A percentile compares a stretch with the other conserved stretches of the same genome.
Evolutionary conservation across 2,113 vertebrate genomes (phyloP).

Genomic region (Erythrolamprus reginae): DNA sequence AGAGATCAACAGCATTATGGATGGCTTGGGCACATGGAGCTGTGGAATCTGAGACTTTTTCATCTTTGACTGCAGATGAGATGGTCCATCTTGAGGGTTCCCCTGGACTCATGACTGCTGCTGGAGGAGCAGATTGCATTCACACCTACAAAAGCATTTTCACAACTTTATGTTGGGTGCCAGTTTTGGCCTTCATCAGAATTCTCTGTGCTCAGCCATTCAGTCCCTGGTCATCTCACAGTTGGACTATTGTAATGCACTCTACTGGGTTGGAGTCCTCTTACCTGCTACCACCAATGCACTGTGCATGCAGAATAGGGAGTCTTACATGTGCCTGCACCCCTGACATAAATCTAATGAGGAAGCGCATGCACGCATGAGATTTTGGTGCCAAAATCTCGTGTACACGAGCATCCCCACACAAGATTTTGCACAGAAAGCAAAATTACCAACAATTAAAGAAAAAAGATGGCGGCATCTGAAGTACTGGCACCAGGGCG

Average conservation of each 20-base stretch:
- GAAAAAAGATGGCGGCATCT: too few species aligned
- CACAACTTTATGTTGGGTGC: background rate
- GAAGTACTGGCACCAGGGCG: too few species aligned
- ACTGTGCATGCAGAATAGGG: too few species aligned
- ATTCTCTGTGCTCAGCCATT: background rate
- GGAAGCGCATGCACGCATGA: too few species aligned
- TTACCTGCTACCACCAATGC: too few species aligned
- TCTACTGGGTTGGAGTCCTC: too few species aligned
- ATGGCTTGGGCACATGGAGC: background rate
- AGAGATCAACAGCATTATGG: background rate
- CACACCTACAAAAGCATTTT: background rate
- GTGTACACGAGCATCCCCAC: too few species aligned
- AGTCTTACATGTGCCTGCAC: too few species aligned
- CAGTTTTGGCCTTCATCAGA: background rate
- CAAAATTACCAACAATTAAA: too few species aligned
- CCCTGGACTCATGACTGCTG: background rate
- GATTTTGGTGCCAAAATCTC: too few species aligned
- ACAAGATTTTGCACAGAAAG: too few species aligned
- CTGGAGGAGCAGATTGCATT: background rate
- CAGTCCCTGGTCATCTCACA: background rate
- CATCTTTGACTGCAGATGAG: background rate
- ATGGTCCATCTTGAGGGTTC: background rate
- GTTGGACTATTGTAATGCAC: background rate
- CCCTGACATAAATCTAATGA: too few species aligned
- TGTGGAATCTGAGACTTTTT: background rate